These are phyloP conservation scores for Trilocha varians DNA, from an alignment of 2,888 invertebrate species.

Conservation along the genomic window DNA sequence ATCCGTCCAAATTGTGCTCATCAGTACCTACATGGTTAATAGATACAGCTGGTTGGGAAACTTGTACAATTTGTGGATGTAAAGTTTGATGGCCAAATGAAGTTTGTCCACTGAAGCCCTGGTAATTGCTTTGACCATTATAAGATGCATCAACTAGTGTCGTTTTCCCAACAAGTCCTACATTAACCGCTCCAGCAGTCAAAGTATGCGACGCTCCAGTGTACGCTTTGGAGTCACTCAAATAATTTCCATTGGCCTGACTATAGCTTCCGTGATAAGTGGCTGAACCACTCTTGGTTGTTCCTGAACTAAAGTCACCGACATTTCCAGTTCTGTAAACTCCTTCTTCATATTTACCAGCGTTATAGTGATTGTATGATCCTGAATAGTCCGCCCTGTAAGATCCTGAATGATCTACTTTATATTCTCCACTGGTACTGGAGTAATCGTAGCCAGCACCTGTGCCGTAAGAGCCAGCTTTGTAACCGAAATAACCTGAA, in stretches of 20 bases:
- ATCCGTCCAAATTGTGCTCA: conserved; percentile 45
- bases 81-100: conserved; percentile 27
- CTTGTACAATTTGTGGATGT: conserved; percentile 37
- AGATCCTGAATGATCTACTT: conserved; percentile 19
- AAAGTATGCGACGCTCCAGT: conserved; percentile 55
- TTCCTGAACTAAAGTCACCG: conserved; percentile 25
- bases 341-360: conserved; percentile 43
- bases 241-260: conserved; percentile 42
- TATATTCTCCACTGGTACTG: conserved; percentile 10
- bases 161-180: conserved; percentile 64
- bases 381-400: conserved; percentile 35
- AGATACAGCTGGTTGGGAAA: conserved; percentile 50
- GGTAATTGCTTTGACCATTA: conserved; percentile 35
- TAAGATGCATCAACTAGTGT: conserved; percentile 51
- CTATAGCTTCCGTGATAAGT: conserved; percentile 35
- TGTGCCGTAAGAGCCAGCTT: conserved; percentile 14
- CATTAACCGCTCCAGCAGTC: conserved; percentile 62
- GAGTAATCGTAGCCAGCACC: conserved; percentile 9
- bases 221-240: conserved; percentile 40
- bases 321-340: conserved; percentile 45
- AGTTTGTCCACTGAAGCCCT: conserved; percentile 21
- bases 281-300: conserved; percentile 8
- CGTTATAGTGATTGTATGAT: conserved; percentile 31
- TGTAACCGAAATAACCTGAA: conserved; percentile 16
- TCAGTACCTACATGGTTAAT: conserved; percentile 55